Percentiles rank a stretch among this genome's conserved stretches.
Conservation (phyloP, 2,113 vertebrate species). For the Seriola dumerili region DNA sequence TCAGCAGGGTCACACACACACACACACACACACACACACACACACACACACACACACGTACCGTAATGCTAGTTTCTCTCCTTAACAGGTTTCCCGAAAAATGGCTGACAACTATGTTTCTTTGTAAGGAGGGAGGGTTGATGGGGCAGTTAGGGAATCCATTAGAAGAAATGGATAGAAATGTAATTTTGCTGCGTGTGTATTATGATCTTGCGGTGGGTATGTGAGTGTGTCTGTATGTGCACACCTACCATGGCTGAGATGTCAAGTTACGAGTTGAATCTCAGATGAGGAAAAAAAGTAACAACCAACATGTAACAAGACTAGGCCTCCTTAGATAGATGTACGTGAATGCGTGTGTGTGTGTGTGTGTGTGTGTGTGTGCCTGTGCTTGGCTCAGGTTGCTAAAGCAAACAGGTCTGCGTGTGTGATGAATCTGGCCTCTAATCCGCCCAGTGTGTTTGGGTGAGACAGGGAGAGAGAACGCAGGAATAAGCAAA, state of each 20-base stretch:
- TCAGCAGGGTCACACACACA: slow-evolving; percentile 73
- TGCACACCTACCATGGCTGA: background rate
- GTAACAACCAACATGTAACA: slow-evolving; percentile 33
- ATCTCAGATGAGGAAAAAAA: slow-evolving; percentile 33
- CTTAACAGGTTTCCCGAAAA: slow-evolving; percentile 67
- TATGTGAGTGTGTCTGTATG: background rate
- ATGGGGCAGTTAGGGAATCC: slow-evolving; percentile 39
- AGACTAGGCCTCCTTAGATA: slow-evolving; percentile 31
- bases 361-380: slow-evolving; percentile 43
- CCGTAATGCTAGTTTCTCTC: slow-evolving; percentile 39
- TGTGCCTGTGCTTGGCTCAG: slow-evolving; percentile 70
- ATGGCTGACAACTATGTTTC: slow-evolving; percentile 65
- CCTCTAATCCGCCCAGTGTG: slow-evolving; percentile 80
- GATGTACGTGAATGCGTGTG: slow-evolving; percentile 11
- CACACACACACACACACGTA: slow-evolving; percentile 29
- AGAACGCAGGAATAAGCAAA: slow-evolving; percentile 78
- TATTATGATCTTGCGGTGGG: slow-evolving; percentile 17
- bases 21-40: slow-evolving; percentile 47
- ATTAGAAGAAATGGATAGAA: slow-evolving; percentile 56
- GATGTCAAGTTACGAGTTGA: slow-evolving; percentile 23
- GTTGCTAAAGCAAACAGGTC: slow-evolving; percentile 86
- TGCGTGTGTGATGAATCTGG: slow-evolving; percentile 84
- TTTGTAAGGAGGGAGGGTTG: slow-evolving; percentile 32
- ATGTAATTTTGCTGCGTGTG: slow-evolving; percentile 42
- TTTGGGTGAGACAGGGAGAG: slow-evolving; percentile 82